Evolutionary conservation across 2,888 invertebrate genomes (phyloP).

Genomic region (Embidobia sp.): DNA sequence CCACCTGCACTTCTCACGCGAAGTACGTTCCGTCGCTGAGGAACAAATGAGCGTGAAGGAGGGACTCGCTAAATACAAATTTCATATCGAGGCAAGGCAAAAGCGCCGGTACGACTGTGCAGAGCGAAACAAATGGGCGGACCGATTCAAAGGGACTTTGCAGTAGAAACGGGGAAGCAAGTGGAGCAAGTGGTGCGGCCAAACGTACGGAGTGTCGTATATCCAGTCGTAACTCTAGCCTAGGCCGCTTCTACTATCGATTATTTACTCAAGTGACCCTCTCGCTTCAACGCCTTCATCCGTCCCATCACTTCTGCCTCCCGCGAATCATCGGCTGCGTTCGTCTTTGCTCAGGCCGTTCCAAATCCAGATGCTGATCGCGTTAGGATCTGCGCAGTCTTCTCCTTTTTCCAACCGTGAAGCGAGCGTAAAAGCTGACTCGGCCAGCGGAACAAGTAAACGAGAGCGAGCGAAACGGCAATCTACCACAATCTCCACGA

Average conservation of each 20-base stretch:
- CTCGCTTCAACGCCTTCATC: constrained; percentile 63
- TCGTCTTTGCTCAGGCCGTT: constrained; percentile 59
- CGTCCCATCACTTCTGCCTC: constrained; percentile 49
- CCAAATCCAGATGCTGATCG: constrained; percentile 67
- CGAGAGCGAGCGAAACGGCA: constrained; percentile 59
- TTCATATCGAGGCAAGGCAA: too few relatives aligned
- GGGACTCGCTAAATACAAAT: too few relatives aligned
- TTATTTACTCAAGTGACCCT: constrained; percentile 72
- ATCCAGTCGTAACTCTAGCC: constrained; percentile 69
- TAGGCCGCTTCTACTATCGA: constrained; percentile 71
- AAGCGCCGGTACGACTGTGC: too few relatives aligned
- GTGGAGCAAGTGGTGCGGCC: constrained; percentile 21
- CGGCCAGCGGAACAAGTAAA: too few relatives aligned
- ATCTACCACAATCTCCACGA: constrained; percentile 60
- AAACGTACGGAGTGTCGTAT: too few relatives aligned
- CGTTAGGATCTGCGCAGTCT: constrained; percentile 60
- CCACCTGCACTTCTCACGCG: too few relatives aligned
- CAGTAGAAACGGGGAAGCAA: constrained; percentile 13
- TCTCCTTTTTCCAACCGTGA: constrained; percentile 39
- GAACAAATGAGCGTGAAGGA: too few relatives aligned
- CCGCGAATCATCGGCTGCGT: constrained; percentile 39
- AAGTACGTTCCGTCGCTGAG: too few relatives aligned
- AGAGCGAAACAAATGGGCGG: constrained; percentile 1
- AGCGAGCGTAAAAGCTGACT: constrained; percentile 60
- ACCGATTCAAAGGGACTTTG: too few relatives aligned